Conservation (phyloP, 37 sponge, comb jelly and placozoan species). For the Spongilla lacustris region DNA sequence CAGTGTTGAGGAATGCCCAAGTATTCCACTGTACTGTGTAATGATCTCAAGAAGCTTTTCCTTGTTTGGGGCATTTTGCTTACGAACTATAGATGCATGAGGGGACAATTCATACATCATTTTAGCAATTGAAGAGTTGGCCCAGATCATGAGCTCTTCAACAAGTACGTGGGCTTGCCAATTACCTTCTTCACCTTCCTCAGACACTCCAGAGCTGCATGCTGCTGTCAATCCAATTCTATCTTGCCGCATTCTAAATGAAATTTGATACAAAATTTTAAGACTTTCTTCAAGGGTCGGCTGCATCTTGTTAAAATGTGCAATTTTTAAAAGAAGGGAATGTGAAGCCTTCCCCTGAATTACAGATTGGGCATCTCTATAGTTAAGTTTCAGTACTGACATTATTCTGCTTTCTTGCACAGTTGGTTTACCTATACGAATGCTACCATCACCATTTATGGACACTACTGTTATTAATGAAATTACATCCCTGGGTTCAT, state of each 20-base stretch:
- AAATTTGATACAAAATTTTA: neutral
- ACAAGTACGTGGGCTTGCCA: conserved; percentile 31
- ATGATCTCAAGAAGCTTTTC: neutral
- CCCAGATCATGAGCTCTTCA: conserved; percentile 61
- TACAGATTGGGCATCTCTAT: conserved; percentile 34
- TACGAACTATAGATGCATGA: conserved; percentile 9
- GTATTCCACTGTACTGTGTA: neutral
- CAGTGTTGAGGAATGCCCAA: neutral
- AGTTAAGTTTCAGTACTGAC: conserved; percentile 18
- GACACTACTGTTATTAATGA: neutral
- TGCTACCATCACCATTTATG: neutral
- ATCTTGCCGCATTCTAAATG: neutral
- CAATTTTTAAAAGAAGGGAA: neutral
- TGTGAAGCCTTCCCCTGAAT: neutral
- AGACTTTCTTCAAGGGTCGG: neutral
- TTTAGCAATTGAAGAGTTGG: conserved; percentile 17
- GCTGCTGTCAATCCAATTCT: neutral
- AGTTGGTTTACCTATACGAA: neutral
- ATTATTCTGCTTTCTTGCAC: conserved; percentile 2
- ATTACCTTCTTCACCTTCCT: neutral
- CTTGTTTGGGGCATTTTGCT: conserved; percentile 13
- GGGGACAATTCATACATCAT: neutral
- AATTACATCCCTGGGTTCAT: neutral
- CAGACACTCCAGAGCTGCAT: conserved; percentile 15
- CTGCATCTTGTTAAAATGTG: neutral